These are phyloP conservation scores for Hemicrepidius hirtus DNA, from an alignment of 2,888 invertebrate species.

Conservation along the genomic window DNA sequence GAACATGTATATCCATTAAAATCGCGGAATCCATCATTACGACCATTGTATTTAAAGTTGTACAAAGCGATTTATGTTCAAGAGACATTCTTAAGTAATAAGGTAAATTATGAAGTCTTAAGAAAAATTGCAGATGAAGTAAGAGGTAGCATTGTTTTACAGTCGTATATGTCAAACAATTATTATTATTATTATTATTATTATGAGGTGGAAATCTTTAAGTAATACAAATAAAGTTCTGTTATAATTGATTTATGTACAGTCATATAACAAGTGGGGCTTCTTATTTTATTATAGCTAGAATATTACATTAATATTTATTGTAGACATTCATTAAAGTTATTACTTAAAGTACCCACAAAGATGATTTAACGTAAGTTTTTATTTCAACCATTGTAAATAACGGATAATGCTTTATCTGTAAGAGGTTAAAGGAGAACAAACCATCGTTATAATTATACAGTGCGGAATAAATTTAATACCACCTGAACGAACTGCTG, in stretches of 20 bases:
- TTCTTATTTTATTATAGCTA: background rate
- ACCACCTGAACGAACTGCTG: too few relatives aligned
- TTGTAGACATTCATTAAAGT: constrained; percentile 1
- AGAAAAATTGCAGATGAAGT: background rate
- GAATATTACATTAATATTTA: background rate
- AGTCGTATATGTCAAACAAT: background rate
- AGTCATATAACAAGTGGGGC: background rate
- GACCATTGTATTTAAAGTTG: too few relatives aligned
- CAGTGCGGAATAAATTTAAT: too few relatives aligned
- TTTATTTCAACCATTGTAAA: too few relatives aligned
- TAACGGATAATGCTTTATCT: too few relatives aligned
- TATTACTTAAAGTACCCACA: background rate
- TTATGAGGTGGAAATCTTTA: background rate
- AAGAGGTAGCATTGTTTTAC: background rate
- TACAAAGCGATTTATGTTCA: too few relatives aligned
- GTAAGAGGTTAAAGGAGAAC: too few relatives aligned
- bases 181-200: background rate
- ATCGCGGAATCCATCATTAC: too few relatives aligned
- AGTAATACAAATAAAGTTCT: background rate
- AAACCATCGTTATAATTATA: too few relatives aligned
- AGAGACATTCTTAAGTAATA: too few relatives aligned
- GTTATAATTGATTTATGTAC: constrained; percentile 10
- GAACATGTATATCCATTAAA: too few relatives aligned
- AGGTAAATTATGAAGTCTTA: background rate
- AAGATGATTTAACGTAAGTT: background rate